Conservation (phyloP, 2,797 vertebrate species). For the Sciaenops ocellatus region DNA sequence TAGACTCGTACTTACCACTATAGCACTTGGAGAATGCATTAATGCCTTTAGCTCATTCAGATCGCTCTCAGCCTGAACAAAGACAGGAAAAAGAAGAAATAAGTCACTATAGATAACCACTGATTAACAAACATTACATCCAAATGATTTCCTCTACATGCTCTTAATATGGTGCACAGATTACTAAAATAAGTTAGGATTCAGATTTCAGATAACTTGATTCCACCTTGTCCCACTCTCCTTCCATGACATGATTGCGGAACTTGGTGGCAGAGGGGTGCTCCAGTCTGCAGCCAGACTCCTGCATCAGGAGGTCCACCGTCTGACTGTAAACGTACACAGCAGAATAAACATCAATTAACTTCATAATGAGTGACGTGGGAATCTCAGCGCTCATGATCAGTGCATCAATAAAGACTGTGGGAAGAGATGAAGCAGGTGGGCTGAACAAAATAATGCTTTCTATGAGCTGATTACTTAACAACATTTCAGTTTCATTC, state of each 20-base stretch:
- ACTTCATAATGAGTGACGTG: background rate
- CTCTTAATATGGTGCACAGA: background rate
- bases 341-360: background rate
- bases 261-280: slow-evolving; percentile 98
- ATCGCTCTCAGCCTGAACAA: slow-evolving; percentile 94
- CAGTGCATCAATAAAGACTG: no score
- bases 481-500: no score
- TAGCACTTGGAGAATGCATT: slow-evolving; percentile 97
- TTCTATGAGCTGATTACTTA: no score
- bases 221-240: slow-evolving; percentile 97
- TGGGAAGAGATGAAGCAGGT: no score
- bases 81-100: slow-evolving; percentile 22
- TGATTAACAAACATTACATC: background rate
- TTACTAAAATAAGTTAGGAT: background rate
- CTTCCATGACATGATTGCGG: slow-evolving; percentile 98
- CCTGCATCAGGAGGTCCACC: slow-evolving; percentile 99
- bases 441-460: no score
- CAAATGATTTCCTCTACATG: background rate
- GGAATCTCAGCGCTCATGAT: background rate
- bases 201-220: background rate
- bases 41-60: slow-evolving; percentile 97
- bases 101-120: background rate
- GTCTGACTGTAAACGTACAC: slow-evolving; percentile 90
- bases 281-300: slow-evolving; percentile 98
- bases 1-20: slow-evolving; percentile 90